Base-by-base conservation (phyloP, 1,140 invertebrate genomes). In the Mamestra configurata region DNA sequence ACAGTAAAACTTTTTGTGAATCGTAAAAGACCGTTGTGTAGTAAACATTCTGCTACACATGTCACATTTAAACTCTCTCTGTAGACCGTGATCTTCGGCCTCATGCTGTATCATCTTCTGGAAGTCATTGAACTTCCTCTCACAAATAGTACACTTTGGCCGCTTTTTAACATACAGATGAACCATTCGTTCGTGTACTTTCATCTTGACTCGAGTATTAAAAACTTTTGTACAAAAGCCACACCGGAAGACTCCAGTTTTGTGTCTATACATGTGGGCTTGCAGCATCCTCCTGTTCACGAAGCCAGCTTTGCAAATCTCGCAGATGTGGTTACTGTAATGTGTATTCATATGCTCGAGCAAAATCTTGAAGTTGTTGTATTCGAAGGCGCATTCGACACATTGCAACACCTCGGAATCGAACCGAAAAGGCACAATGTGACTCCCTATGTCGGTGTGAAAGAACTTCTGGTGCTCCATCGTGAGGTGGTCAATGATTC, bases 341-440 rank as follows among this genome's bases (percentile, higher is more conserved):
- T 94, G 91, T 6, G 55, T 80, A n/a, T 87, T 85, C 91, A 94
- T 92, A 11, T 94, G 92, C 22, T 89, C 86, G 6, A 84, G 57
- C 1, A 90, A 22, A 1, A 51, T 35, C 55, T 86, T 87, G 27
- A 89, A 87, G 0, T 51, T 77, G 22, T 75, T 81, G 51, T 78
- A 89, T 0, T 43, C 35, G 0, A 70, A 66, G 0, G 53, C 35
- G 22, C 88, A 90, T 1, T 82, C 59, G 0, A 80, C 66, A 53
- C 89, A 91, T n/a, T 73, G 68, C 0, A 89, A 46, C 0, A 37
- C 11, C 1, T 84, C 84, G 3, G 59, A 76, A 11, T 86, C 82
- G 64, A 90, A 89, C 51, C 85, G 89, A 49, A 90, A 90, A 0
- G 88, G 86, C 0, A 90, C 20, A 4, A 90, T 84, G 13, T 84